phyloP scores from a whole-genome alignment of 2,888 invertebrate genomes.

The Aricia artaxerxes region DNA sequence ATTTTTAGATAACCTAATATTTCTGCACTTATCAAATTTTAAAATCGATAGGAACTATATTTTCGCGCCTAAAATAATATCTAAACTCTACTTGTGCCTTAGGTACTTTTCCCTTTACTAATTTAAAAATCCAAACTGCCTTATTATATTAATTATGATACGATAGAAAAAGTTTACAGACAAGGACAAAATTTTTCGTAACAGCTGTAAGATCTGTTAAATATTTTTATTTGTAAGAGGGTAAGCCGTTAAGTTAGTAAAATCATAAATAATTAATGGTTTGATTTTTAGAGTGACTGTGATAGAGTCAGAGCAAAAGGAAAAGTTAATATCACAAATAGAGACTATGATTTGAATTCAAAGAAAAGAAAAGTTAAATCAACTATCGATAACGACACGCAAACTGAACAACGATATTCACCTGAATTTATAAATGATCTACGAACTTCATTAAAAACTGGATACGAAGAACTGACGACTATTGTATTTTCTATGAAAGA shows the following conservation, averaged over 20 bases:
- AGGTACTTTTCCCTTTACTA: no score
- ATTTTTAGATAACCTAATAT: background rate
- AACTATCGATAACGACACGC: background rate
- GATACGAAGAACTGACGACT: constrained; percentile 7
- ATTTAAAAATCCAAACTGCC: no score
- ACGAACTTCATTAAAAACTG: background rate
- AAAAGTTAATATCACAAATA: background rate
- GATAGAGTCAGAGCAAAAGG: background rate
- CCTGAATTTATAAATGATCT: constrained; percentile 2
- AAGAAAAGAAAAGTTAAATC: background rate
- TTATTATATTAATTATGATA: no score
- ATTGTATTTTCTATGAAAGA: background rate
- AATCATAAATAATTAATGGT: background rate
- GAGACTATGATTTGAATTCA: background rate
- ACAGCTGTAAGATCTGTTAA: no score
- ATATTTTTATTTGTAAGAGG: no score
- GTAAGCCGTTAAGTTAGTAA: background rate
- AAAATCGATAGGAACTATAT: no score
- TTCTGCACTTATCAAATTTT: no score
- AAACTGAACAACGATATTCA: background rate
- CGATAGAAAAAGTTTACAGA: no score
- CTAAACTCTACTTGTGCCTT: no score
- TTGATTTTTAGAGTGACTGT: constrained; percentile 16
- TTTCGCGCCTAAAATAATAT: no score
- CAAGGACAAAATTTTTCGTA: no score